These are phyloP conservation scores for Nomada flava DNA, from an alignment of 2,888 invertebrate genomes.

Conservation along the genomic window DNA sequence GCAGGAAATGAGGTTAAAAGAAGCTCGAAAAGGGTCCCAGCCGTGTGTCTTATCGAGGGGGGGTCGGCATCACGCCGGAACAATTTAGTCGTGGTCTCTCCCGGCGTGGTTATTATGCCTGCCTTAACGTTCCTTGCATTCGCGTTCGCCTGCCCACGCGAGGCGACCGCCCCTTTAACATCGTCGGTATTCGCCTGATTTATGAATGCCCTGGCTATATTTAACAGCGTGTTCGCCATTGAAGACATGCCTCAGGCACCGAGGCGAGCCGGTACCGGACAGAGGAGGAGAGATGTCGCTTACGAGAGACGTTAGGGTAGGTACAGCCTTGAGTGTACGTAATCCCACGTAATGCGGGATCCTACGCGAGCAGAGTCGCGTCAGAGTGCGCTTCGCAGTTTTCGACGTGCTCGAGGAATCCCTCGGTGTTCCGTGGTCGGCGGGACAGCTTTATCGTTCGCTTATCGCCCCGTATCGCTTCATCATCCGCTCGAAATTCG, in stretches of 20 bases:
- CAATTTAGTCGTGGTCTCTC: constrained; percentile 69
- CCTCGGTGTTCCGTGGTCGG: not conserved
- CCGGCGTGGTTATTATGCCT: constrained; percentile 69
- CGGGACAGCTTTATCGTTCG: constrained; percentile 6
- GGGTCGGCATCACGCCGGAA: constrained; percentile 57
- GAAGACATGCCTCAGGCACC: constrained; percentile 77
- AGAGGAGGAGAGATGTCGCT: constrained; percentile 57
- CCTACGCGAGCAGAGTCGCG: constrained; percentile 35
- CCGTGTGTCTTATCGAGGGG: not conserved
- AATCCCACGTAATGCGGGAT: constrained; percentile 69
- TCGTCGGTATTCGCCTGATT: constrained; percentile 79
- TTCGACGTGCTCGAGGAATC: constrained; percentile 27
- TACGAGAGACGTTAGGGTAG: constrained; percentile 64
- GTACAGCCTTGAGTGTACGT: constrained; percentile 56
- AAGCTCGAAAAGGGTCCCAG: constrained; percentile 11
- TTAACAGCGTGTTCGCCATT: constrained; percentile 78
- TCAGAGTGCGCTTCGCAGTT: constrained; percentile 41
- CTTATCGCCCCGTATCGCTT: constrained; percentile 28
- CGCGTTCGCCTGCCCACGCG: constrained; percentile 75
- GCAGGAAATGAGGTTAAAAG: constrained; percentile 43
- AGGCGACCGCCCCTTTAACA: constrained; percentile 77
- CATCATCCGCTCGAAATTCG: constrained; percentile 29
- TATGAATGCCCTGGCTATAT: constrained; percentile 78
- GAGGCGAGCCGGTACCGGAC: constrained; percentile 59
- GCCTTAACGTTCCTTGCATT: constrained; percentile 74